A percentile compares a stretch with the other conserved stretches of the same genome.
Conservation (phyloP, 2,113 vertebrate genomes). For the Psilopsiagon aurifrons region DNA sequence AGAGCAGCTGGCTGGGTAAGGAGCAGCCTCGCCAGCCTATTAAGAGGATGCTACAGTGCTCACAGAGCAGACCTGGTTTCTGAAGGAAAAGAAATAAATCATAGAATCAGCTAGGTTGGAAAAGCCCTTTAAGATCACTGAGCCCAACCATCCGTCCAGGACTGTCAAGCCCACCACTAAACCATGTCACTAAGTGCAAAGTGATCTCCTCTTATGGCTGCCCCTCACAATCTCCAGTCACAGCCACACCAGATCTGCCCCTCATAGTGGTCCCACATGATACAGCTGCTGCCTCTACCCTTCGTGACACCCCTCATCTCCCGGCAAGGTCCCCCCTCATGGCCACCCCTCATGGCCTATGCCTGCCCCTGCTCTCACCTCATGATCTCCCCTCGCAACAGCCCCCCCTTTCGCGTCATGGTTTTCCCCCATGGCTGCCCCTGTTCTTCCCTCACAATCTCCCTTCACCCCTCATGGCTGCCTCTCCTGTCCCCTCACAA, state of each 20-base stretch:
- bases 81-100: neutral
- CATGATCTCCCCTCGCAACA: neutral
- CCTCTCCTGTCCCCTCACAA: neutral
- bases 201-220: neutral
- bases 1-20: neutral
- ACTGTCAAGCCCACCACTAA: neutral
- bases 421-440: neutral
- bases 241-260: neutral
- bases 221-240: neutral
- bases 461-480: neutral
- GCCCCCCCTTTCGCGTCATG: neutral
- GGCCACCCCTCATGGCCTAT: neutral
- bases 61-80: rapidly evolving
- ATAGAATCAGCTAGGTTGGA: neutral
- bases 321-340: neutral
- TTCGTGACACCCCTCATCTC: neutral
- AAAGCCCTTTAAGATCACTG: neutral
- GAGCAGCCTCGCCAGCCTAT: neutral
- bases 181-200: neutral
- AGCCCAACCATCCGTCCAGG: neutral
- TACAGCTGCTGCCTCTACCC: neutral
- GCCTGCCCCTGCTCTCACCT: neutral
- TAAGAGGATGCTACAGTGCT: neutral
- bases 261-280: neutral
- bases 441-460: neutral